phyloP scores from a whole-genome alignment of 2,797 vertebrate species.

The Sebastiscus albofasciatus region DNA sequence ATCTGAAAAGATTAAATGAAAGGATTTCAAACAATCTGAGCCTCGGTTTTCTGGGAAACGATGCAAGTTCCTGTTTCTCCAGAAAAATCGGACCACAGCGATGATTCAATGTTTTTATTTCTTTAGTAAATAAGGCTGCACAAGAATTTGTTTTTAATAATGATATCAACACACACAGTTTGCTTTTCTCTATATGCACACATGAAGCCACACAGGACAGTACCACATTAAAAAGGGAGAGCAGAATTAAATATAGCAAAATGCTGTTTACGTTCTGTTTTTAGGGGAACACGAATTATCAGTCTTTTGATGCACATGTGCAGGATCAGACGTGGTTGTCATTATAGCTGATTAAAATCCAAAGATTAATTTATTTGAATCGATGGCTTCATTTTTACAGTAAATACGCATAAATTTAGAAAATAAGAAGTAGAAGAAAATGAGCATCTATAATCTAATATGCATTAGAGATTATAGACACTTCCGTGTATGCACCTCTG shows the following conservation, averaged over 20 bases:
- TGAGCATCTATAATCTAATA: neutral
- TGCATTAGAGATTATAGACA: neutral
- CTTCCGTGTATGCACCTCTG: neutral
- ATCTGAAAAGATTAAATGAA: neutral
- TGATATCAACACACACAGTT: conserved; percentile 5
- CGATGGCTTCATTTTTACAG: neutral
- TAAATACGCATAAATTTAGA: neutral
- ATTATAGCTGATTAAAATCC: neutral
- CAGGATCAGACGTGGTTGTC: neutral
- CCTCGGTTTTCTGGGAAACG: neutral
- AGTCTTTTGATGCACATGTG: neutral
- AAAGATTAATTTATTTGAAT: neutral
- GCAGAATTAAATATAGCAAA: neutral
- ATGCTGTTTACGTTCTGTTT: neutral
- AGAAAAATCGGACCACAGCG: neutral
- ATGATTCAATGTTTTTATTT: conserved; percentile 8
- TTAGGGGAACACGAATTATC: neutral
- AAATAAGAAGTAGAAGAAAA: neutral
- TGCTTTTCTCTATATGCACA: conserved; percentile 9
- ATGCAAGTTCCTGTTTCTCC: neutral
- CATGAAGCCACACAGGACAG: conserved; percentile 28
- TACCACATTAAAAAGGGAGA: conserved; percentile 9
- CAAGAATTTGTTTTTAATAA: conserved; percentile 3
- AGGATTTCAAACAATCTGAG: neutral
- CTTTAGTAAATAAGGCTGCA: conserved; percentile 34